Conservation (phyloP, 2,888 invertebrate species). For the Gnatocerus cornutus region DNA sequence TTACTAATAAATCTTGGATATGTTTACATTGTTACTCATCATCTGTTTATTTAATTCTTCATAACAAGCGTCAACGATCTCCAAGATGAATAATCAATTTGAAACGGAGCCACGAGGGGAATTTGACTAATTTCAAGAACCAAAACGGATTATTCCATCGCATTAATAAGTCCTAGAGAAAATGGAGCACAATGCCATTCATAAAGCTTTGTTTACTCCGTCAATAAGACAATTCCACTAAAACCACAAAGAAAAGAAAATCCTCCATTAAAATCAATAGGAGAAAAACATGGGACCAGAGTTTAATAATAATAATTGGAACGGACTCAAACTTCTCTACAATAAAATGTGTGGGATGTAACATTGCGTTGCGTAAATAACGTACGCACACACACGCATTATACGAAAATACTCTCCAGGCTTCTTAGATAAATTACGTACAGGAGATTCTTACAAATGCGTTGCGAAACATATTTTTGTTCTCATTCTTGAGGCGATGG, state of each 20-base stretch:
- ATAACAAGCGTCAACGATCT: constrained; percentile 31
- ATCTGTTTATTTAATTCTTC: constrained; percentile 39
- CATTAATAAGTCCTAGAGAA: constrained; percentile 34
- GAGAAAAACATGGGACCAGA: constrained; percentile 1
- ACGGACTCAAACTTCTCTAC: constrained; percentile 1
- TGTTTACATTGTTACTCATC: constrained; percentile 42
- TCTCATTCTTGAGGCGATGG: constrained; percentile 50
- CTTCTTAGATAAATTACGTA: constrained; percentile 47
- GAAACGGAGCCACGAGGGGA: constrained; percentile 13
- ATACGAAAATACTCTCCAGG: constrained; percentile 47
- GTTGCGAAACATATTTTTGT: constrained; percentile 61
- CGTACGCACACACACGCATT: constrained; percentile 42
- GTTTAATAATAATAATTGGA: constrained; percentile 16
- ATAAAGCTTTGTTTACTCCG: constrained; percentile 36
- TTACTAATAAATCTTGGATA: constrained; percentile 35
- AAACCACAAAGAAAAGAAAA: constrained; percentile 10
- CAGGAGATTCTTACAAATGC: constrained; percentile 53
- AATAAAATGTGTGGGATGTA: constrained; percentile 26
- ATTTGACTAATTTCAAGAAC: constrained; percentile 31
- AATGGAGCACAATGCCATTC: constrained; percentile 33
- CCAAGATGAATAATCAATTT: constrained; percentile 38
- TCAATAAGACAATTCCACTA: constrained; percentile 25
- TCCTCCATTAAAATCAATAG: constrained; percentile 10
- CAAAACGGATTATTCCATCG: constrained; percentile 35
- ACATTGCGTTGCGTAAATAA: constrained; percentile 42